Evolutionary conservation across 2,888 invertebrate species (phyloP), one percentile per base, ranked within the genome.

Genomic region (Cyaniris semiargus): DNA sequence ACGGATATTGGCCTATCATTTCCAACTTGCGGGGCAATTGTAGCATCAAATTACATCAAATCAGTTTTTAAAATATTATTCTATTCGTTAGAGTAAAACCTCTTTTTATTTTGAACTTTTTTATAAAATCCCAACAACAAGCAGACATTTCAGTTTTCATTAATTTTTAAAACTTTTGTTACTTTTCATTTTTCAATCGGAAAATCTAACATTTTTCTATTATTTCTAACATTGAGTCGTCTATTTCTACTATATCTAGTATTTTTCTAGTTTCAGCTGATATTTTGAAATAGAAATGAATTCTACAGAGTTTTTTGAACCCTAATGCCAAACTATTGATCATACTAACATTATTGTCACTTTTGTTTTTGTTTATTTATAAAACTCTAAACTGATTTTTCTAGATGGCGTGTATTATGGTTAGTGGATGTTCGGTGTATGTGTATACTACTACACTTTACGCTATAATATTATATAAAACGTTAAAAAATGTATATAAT

Each of bases 401-500:
- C 21, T 72, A 72, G 7, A 66, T 66, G 66, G 27, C 1, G 13
- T 66, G 27, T 23, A 60, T 21, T 60, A 60, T 8, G 60, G 13
- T 66, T 15, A 27, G 66, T 27, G 27, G 27, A 27, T 66, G 27
- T 15, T 31, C 4, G 1, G 71, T 31, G 56, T 78, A 80, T 78
- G 77, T 79, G 79, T 77, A 79, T 84, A 87, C 77, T 78, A 80
- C 38, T 78, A 87, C 84, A 82, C 81, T 88, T 88, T 86, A 85
- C 79, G 76, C 86, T 87, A 87, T 83, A 77, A 82, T 83, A 82
- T 80, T 79, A 90, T 92, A 92, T 92, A 91, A 85, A 87, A 83
- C 84, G 84, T 86, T 89, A 91, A 93, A 86, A 92, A 93, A 93
- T 91, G 91, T 93, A 91, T 93, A 91, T 86, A 92, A 91, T 91